Base-by-base conservation (phyloP, 1,140 invertebrate species). In the Zaprionus lachaisei region DNA sequence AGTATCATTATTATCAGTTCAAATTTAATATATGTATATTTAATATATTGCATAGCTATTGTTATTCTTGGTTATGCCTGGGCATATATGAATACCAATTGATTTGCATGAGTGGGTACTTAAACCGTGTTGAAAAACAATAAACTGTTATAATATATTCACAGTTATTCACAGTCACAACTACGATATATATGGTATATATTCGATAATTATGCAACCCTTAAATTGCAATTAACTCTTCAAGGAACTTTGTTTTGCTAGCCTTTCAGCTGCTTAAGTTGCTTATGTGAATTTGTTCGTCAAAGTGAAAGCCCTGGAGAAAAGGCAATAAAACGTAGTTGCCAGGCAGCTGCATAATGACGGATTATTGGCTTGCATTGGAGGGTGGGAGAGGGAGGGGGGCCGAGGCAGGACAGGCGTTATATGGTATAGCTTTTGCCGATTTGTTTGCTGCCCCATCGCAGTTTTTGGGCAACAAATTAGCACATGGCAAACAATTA, bases 401-500 rank as follows among this genome's bases (percentile, higher is more conserved):
- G 38, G 4, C 24, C 24, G 24, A 26, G 38, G 38, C 14, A 7
- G 12, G 20, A 14, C 2, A 14, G 15, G 11, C 9, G 17, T 5
- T 47, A 17, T n/a, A 7, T n/a, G 37, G 14, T 49, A 47, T 31
- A 28, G 5, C 28, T 54, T 47, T 65, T 54, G 47, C 14, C 26
- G 26, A 24, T 64, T 51, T 24, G 31, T 31, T 44, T 56, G 63
- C 38, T 49, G 37, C 20, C 47, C 47, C 47, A 11, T 4, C 20
- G 26, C 57, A 14, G 41, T 76, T 72, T 47, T 83, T 68, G 81
- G 64, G 44, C 49, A 77, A 77, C 73, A 78, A 81, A 85, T 84
- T 70, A 81, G 58, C 78, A 56, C 67, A 49, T 49, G 54, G 55
- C 14, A 70, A 51, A 37, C 66, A 72, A 62, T 61, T 66, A 62